Conservation (phyloP, 1,140 invertebrate species). For the Bombus vancouverensis region DNA sequence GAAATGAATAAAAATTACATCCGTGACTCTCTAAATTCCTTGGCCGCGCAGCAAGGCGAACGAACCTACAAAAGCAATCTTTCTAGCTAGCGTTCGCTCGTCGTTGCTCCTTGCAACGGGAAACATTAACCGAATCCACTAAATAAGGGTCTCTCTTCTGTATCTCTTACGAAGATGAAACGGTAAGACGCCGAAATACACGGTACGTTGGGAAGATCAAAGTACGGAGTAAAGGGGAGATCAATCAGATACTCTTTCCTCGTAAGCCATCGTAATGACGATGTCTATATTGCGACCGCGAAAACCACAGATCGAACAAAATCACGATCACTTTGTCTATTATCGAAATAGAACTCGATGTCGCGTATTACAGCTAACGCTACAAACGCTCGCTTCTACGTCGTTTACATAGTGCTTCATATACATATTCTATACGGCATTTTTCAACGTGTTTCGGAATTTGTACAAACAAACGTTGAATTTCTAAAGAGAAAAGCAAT, state of each 20-base stretch:
- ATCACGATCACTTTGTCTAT: neutral
- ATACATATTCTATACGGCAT: neutral
- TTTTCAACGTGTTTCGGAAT: neutral
- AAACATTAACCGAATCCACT: conserved; percentile 31
- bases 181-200: neutral
- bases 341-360: no score
- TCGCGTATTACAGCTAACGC: no score
- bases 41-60: neutral
- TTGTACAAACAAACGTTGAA: neutral
- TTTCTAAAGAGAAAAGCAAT: neutral
- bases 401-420: neutral
- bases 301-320: neutral
- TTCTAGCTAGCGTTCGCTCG: neutral
- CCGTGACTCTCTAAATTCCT: conserved; percentile 11
- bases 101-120: neutral
- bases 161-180: neutral
- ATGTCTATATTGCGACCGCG: no score
- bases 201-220: neutral
- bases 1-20: conserved; percentile 38
- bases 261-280: no score
- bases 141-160: neutral
- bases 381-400: no score
- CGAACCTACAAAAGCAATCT: conserved; percentile 21
- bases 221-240: no score
- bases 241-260: no score